Percentiles rank a stretch among this genome's conserved stretches.
Conservation (phyloP, 1,140 invertebrate species). For the Rhopalosiphum maidis region DNA sequence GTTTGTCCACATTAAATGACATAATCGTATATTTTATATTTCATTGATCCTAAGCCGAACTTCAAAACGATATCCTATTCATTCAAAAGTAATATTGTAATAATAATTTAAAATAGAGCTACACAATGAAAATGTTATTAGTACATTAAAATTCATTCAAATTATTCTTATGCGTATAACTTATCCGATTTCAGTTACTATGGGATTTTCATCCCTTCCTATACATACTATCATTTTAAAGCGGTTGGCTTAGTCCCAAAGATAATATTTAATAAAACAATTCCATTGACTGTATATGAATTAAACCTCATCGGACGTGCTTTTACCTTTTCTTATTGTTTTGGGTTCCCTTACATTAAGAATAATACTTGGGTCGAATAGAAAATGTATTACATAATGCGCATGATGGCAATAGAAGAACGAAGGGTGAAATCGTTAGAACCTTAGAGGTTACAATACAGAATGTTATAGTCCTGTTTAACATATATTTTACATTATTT, state of each 20-base stretch:
- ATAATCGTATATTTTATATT: background rate
- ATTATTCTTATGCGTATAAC: background rate
- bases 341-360: background rate
- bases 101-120: background rate
- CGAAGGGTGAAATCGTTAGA: background rate
- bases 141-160: background rate
- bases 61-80: background rate
- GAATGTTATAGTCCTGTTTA: background rate
- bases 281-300: background rate
- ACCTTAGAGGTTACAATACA: background rate
- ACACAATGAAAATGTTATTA: background rate
- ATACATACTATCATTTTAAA: background rate
- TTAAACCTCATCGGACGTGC: background rate
- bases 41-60: background rate
- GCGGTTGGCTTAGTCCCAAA: background rate
- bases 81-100: background rate
- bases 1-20: background rate
- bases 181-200: background rate
- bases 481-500: background rate
- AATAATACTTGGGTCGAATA: slow-evolving; percentile 27
- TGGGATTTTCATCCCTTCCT: background rate
- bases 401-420: background rate
- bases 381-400: background rate
- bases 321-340: slow-evolving; percentile 14
- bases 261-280: slow-evolving; percentile 40